Conservation (phyloP, 2,888 invertebrate species). For the Cantharis flavilabris region DNA sequence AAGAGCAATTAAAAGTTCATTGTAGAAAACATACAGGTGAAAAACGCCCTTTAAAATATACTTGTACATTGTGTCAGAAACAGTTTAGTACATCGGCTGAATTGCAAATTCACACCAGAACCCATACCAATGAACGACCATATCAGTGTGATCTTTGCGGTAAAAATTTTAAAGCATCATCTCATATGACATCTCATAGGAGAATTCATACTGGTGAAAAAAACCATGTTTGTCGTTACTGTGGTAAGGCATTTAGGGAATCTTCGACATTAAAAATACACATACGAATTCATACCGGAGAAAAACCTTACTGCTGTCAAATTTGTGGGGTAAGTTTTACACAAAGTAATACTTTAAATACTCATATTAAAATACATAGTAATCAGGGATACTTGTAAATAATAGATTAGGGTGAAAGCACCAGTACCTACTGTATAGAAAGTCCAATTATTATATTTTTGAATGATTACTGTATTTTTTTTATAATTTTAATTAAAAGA, state of each 20-base stretch:
- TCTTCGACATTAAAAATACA: constrained; percentile 42
- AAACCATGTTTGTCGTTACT: constrained; percentile 37
- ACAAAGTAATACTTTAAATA: constrained; percentile 42
- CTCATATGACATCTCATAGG: constrained; percentile 45
- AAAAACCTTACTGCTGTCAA: constrained; percentile 41
- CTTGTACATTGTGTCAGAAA: constrained; percentile 38
- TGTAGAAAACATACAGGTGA: constrained; percentile 43
- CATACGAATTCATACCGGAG: constrained; percentile 44
- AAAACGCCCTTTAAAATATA: constrained; percentile 36
- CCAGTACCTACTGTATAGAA: no score
- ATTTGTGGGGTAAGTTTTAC: constrained; percentile 43
- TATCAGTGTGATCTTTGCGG: constrained; percentile 43
- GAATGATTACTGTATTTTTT: no score
- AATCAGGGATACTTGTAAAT: background rate
- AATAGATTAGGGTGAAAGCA: background rate
- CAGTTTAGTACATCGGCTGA: constrained; percentile 37
- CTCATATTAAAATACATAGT: constrained; percentile 41
- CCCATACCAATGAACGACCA: constrained; percentile 42
- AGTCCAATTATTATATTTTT: no score
- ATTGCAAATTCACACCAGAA: constrained; percentile 38
- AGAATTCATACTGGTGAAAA: constrained; percentile 43
- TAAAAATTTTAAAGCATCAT: constrained; percentile 45
- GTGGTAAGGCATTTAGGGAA: constrained; percentile 41
- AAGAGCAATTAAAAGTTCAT: constrained; percentile 42
- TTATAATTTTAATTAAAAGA: no score